These are phyloP conservation scores for Aspidoscelis tigris DNA, from an alignment of 2,113 vertebrate genomes.

Conservation along the genomic window DNA sequence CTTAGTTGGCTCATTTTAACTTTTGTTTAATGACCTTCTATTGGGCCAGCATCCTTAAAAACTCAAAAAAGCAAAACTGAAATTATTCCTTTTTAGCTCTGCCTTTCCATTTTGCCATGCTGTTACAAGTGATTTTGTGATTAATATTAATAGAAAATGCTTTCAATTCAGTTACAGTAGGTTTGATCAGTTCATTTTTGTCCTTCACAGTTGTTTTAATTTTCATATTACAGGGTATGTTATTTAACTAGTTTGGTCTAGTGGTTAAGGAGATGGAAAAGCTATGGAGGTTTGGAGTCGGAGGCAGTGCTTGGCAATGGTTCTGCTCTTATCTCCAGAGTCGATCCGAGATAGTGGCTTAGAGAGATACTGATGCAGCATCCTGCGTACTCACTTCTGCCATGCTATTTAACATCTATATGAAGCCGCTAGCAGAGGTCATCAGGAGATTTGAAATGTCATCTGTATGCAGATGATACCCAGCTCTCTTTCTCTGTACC, in stretches of 20 bases:
- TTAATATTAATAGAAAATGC: slow-evolving; percentile 38
- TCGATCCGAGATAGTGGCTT: no score
- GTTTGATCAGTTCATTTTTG: slow-evolving; percentile 36
- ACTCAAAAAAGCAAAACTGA: neutral
- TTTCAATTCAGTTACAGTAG: slow-evolving; percentile 46
- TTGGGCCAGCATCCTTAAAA: neutral
- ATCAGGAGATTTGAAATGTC: no score
- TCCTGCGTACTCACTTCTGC: no score
- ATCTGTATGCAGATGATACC: no score
- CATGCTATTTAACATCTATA: no score
- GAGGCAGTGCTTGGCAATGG: no score
- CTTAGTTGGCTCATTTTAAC: neutral
- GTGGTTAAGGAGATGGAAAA: no score
- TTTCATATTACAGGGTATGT: slow-evolving; percentile 20
- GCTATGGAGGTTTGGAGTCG: no score
- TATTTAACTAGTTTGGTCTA: neutral
- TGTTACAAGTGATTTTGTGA: slow-evolving; percentile 31
- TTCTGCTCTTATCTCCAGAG: no score
- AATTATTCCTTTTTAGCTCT: neutral
- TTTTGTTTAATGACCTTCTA: neutral
- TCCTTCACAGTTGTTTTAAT: slow-evolving; percentile 41
- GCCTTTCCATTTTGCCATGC: slow-evolving; percentile 30
- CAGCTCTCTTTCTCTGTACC: no score
- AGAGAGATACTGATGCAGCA: no score
- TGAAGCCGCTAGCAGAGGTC: no score